phyloP scores from a whole-genome alignment of 2,113 vertebrate genomes.

The Hippopotamus amphibius region DNA sequence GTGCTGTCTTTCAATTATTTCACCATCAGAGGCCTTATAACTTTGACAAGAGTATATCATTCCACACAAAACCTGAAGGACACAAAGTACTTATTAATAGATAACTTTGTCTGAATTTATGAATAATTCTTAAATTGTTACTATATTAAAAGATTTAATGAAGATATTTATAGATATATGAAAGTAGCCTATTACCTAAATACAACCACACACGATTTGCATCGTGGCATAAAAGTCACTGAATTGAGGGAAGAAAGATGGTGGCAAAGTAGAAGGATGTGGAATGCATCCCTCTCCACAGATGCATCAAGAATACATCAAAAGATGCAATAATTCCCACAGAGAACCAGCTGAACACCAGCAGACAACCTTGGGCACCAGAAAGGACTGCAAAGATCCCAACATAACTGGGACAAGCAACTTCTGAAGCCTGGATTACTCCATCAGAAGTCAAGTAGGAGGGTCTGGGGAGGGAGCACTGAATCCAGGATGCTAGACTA shows the following conservation, averaged over 20 bases:
- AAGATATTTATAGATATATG: not conserved
- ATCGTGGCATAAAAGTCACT: not conserved
- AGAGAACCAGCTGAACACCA: too few relatives aligned
- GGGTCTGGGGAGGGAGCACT: too few relatives aligned
- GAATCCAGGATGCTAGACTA: too few relatives aligned
- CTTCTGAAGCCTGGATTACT: too few relatives aligned
- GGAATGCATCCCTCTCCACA: too few relatives aligned
- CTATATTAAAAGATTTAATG: not conserved
- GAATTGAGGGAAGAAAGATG: not conserved
- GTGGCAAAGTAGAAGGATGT: too few relatives aligned
- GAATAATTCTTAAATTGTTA: constrained; percentile 19
- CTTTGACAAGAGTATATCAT: not conserved
- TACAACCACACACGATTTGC: not conserved
- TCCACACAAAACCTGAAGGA: not conserved
- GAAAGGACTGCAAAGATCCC: too few relatives aligned
- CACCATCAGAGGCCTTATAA: not conserved
- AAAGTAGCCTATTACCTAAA: not conserved
- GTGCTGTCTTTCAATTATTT: not conserved
- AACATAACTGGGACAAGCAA: too few relatives aligned
- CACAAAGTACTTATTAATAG: not conserved
- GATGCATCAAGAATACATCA: too few relatives aligned
- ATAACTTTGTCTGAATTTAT: not conserved
- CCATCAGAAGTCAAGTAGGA: too few relatives aligned
- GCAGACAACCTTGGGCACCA: too few relatives aligned
- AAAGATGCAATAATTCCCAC: too few relatives aligned